Evolutionary conservation across 2,888 invertebrate species (phyloP).

Genomic region (Achlya flavicornis): DNA sequence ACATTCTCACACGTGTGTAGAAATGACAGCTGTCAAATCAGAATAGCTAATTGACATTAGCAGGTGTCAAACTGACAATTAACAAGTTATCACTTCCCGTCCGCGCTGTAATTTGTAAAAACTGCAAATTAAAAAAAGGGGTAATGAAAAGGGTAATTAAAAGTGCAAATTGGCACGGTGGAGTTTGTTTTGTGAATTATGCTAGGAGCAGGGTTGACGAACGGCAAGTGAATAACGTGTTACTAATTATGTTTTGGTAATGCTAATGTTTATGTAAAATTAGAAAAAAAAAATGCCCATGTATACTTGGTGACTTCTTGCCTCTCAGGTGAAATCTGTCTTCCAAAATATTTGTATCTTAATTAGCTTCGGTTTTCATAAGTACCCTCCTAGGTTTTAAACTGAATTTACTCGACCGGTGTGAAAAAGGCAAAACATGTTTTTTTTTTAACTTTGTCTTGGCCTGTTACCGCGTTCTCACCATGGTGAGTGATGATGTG

Average conservation of each 20-base stretch:
- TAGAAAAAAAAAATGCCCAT: no score
- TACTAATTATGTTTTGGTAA: not conserved
- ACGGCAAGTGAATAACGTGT: not conserved
- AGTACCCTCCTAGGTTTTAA: no score
- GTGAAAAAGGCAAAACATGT: no score
- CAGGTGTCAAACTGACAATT: constrained; percentile 76
- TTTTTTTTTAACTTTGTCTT: no score
- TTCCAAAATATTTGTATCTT: no score
- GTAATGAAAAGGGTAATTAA: constrained; percentile 32
- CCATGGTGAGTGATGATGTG: no score
- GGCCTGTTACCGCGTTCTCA: no score
- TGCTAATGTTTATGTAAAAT: not conserved
- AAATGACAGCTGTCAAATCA: constrained; percentile 15
- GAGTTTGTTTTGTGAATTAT: constrained; percentile 8
- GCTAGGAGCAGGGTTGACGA: not conserved
- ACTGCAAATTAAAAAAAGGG: constrained; percentile 30
- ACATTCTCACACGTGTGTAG: constrained; percentile 20
- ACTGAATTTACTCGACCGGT: not conserved
- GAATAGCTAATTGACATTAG: constrained; percentile 29
- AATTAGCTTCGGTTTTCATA: no score
- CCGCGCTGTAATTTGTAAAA: constrained; percentile 37
- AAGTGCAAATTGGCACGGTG: constrained; percentile 7
- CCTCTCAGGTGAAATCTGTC: no score
- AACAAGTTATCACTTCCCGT: constrained; percentile 75
- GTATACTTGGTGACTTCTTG: no score